Conservation (phyloP, 2,797 vertebrate genomes). For the Pseudocheirus occidentalis region DNA sequence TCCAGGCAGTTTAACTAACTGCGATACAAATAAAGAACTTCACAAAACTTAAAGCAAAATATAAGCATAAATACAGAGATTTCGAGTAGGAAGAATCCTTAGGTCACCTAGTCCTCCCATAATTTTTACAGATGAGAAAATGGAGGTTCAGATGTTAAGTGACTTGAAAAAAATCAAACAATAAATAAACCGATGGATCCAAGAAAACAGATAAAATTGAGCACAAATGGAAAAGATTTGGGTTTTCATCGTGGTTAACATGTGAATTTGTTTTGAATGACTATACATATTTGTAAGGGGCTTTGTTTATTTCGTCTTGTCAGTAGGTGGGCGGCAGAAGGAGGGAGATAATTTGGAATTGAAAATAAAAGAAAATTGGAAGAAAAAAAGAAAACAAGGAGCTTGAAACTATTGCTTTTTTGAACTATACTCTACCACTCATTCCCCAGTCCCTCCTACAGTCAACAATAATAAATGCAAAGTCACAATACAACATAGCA, state of each 20-base stretch:
- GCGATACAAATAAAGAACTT: background rate
- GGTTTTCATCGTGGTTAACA: background rate
- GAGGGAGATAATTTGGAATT: background rate
- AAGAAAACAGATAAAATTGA: background rate
- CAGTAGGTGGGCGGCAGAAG: background rate
- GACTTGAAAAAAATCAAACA: background rate
- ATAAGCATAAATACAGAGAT: background rate
- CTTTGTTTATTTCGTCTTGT: background rate
- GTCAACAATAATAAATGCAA: slow-evolving; percentile 13
- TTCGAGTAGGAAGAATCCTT: background rate
- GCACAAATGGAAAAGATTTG: background rate
- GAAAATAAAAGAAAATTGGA: background rate
- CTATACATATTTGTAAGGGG: background rate
- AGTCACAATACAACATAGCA: slow-evolving; percentile 14
- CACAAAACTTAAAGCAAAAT: background rate
- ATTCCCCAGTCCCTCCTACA: background rate
- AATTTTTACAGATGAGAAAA: background rate
- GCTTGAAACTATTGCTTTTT: background rate
- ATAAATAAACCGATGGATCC: background rate
- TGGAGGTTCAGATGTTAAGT: background rate
- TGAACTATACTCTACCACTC: background rate
- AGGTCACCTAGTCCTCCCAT: background rate
- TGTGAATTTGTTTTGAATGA: background rate
- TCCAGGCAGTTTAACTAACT: background rate
- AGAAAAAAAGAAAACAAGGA: background rate